Base-by-base conservation (phyloP, 2,888 invertebrate species). In the Cheiracanthium punctorium region DNA sequence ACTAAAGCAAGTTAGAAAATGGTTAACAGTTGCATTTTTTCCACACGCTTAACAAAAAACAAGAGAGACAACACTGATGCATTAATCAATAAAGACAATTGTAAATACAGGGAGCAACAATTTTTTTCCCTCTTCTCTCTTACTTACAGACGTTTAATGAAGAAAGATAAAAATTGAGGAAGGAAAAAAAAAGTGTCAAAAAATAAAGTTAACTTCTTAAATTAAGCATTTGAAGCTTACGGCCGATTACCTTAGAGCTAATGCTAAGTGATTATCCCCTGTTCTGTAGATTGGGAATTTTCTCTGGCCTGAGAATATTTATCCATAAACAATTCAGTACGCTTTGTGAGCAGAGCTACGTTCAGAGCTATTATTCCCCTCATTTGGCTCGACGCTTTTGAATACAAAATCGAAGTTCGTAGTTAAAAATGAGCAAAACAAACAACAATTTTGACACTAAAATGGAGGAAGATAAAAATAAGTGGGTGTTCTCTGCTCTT, bases 161-260 rank as follows among this genome's bases (percentile, higher is more conserved):
- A 67, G 67, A 32, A 32, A 67, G 67, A 67, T 32, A 32, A 67
- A 67, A n/a, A n/a, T n/a, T n/a, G n/a, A n/a, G n/a, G n/a, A n/a
- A n/a, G n/a, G n/a, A n/a, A n/a, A n/a, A n/a, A n/a, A n/a, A n/a
- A n/a, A n/a, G 30, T 12, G 8, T 12, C 30, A 1, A 32, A 67
- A 67, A 67, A 67, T 12, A n/a, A 67, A 8, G 67, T n/a, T 67
- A 58, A 58, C 58, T 58, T 80, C 80, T 75, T 77, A 84, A 84
- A 84, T 84, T 84, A 84, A 52, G 48, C 77, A 52, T 84, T 73
- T 72, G 29, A 77, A 77, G 20, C 24, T 52, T 67, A 65, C 82
- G 77, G 77, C 82, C 82, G 76, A 84, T 84, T 84, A 82, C 32
- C 65, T 65, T n/a, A 20, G 37, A 69, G 52, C 48, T 74, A 74